These are phyloP conservation scores for Pelusios castaneus DNA, from an alignment of 2,113 vertebrate genomes.

Conservation along the genomic window DNA sequence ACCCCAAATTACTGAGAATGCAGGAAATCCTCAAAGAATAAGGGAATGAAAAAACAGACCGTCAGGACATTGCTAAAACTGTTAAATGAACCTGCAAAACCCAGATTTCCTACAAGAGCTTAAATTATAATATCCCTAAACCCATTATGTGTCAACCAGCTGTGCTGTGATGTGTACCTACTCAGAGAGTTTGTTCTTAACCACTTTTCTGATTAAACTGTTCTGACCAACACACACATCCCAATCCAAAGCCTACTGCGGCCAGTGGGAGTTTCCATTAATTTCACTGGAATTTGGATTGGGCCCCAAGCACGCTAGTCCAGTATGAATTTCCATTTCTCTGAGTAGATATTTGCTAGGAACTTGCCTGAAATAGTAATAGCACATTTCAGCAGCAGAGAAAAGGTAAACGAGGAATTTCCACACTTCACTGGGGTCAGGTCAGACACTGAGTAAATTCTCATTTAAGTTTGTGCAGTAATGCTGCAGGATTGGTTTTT, in stretches of 20 bases:
- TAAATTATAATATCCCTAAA: neutral
- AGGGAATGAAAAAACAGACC: neutral
- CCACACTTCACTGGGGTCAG: neutral
- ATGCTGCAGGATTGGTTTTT: neutral
- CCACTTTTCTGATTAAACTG: neutral
- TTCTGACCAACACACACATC: neutral
- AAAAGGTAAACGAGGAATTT: neutral
- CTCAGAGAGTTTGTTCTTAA: neutral
- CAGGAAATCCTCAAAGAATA: neutral
- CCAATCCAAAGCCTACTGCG: neutral
- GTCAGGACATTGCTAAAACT: neutral
- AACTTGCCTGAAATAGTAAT: neutral
- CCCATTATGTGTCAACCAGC: neutral
- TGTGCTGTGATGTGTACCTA: neutral
- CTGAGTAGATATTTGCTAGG: neutral
- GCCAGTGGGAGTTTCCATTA: neutral
- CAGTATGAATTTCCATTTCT: neutral
- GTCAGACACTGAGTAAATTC: neutral
- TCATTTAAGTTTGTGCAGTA: neutral
- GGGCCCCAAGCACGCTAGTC: fast-evolving
- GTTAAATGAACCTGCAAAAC: neutral
- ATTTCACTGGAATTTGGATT: neutral
- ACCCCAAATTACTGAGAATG: neutral
- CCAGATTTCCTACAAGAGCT: neutral
- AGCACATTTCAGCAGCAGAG: neutral